phyloP scores from a whole-genome alignment of 2,113 vertebrate species.

The Cryptomyrus ogoouensis region DNA sequence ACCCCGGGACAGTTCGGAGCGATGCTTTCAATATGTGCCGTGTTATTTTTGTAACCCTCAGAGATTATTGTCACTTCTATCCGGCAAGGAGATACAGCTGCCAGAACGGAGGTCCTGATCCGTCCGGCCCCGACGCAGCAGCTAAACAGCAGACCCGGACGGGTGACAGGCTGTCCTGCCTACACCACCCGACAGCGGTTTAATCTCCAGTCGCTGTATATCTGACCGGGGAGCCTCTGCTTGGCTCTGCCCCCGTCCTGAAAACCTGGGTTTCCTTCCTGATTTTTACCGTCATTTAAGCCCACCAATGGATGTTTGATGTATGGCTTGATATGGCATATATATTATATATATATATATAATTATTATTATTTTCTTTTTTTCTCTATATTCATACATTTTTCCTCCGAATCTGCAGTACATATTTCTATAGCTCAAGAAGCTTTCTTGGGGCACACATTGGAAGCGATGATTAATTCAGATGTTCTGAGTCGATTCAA shows the following conservation, averaged over 20 bases:
- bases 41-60: slow-evolving; percentile 1
- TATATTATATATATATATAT: background rate
- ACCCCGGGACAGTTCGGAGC: background rate
- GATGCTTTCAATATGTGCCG: background rate
- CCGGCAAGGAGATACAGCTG: background rate
- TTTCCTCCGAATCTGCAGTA: background rate
- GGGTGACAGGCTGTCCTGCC: background rate
- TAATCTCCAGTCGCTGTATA: background rate
- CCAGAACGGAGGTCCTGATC: background rate
- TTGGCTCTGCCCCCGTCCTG: background rate
- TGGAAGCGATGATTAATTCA: slow-evolving; percentile 9
- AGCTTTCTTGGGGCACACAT: background rate
- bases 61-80: slow-evolving; percentile 16
- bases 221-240: background rate
- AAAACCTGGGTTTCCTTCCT: background rate
- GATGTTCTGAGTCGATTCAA: background rate
- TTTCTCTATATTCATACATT: background rate
- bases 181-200: background rate
- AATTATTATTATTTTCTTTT: too few relatives aligned
- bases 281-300: background rate
- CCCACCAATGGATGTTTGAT: background rate
- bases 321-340: background rate
- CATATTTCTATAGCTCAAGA: background rate
- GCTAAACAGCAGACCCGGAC: background rate
- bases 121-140: background rate